These are phyloP conservation scores for Neoseiulus cucumeris DNA, from an alignment of 1,140 invertebrate genomes.

Conservation along the genomic window DNA sequence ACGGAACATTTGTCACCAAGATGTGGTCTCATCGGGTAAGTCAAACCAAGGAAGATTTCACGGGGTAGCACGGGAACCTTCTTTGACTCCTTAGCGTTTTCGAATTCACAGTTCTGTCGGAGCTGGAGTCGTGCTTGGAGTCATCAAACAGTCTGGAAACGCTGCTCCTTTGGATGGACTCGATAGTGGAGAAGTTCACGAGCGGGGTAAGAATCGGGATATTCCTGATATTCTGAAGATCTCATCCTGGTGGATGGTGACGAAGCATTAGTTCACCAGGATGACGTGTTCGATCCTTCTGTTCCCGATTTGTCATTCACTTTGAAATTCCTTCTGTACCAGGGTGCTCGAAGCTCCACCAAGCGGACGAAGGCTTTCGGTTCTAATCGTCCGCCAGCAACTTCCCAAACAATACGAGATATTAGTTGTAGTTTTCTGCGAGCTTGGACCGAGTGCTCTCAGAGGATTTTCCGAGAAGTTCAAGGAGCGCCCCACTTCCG, in stretches of 20 bases:
- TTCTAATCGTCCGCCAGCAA: not conserved
- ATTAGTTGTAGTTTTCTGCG: not conserved
- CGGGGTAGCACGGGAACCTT: too few species aligned
- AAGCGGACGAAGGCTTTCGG: not conserved
- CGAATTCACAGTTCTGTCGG: not conserved
- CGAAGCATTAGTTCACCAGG: too few species aligned
- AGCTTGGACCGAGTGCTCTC: not conserved
- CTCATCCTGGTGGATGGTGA: too few species aligned
- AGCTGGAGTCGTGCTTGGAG: constrained; percentile 6
- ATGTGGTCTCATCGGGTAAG: not conserved
- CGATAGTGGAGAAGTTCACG: not conserved
- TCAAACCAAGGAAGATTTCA: too few species aligned
- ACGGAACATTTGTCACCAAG: not conserved
- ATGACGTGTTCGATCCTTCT: too few species aligned
- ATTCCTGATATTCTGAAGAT: too few species aligned
- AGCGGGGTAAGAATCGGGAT: not conserved
- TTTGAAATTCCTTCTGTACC: too few species aligned
- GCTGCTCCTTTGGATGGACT: constrained; percentile 6
- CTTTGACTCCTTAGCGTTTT: too few species aligned
- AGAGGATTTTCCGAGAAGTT: not conserved
- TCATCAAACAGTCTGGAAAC: constrained; percentile 1
- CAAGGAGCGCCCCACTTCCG: too few species aligned
- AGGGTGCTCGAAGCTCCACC: not conserved
- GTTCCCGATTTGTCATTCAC: too few species aligned
- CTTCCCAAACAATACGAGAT: not conserved